Evolutionary conservation across 2,113 vertebrate species (phyloP).

Genomic region (Heloderma charlesbogerti): DNA sequence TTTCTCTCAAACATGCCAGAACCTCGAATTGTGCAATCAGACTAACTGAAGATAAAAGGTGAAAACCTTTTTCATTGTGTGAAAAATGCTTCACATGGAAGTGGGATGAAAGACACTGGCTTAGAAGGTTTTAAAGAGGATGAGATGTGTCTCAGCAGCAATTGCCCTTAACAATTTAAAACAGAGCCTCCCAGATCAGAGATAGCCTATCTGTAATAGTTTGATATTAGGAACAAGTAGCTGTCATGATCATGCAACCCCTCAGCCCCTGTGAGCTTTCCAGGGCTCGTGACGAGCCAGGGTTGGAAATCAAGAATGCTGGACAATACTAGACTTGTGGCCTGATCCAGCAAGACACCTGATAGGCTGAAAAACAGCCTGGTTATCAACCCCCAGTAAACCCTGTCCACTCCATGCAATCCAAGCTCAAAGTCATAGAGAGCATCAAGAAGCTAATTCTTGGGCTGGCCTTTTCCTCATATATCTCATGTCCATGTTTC

Average conservation of each 20-base stretch:
- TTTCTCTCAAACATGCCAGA: neutral
- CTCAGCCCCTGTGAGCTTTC: no score
- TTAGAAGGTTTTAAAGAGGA: neutral
- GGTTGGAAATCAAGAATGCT: no score
- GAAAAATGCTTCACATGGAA: neutral
- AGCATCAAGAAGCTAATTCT: neutral
- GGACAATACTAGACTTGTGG: accelerated
- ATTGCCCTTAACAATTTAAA: neutral
- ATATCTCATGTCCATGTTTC: neutral
- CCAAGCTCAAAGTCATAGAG: neutral
- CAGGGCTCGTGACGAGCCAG: no score
- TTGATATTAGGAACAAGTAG: no score
- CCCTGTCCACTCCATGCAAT: neutral
- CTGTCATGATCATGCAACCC: no score
- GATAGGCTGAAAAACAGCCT: neutral
- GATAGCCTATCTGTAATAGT: neutral
- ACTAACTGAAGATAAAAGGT: no score
- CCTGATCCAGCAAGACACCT: neutral
- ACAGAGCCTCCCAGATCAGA: neutral
- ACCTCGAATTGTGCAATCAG: neutral
- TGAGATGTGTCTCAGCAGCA: neutral
- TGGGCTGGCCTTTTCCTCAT: neutral
- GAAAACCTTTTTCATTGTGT: neutral
- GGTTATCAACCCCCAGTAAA: neutral
- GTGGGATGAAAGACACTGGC: neutral